phyloP scores from a whole-genome alignment of 2,113 vertebrate genomes.

The Cyanocitta stelleri region DNA sequence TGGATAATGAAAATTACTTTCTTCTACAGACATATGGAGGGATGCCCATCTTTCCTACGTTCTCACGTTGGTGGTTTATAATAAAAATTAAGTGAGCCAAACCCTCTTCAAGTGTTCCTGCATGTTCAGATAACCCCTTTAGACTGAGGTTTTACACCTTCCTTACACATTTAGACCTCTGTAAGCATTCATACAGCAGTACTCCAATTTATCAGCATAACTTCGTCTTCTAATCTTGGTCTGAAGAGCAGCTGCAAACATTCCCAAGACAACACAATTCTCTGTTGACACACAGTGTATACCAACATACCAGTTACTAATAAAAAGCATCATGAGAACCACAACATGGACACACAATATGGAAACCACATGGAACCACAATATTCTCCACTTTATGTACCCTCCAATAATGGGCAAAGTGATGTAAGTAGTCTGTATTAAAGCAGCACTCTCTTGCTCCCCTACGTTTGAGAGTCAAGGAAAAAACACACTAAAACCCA shows the following conservation, averaged over 20 bases:
- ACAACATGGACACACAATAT: neutral
- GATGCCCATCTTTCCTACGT: neutral
- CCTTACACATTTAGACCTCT: neutral
- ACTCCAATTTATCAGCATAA: neutral
- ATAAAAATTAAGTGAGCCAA: neutral
- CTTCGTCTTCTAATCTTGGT: neutral
- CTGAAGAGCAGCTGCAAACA: neutral
- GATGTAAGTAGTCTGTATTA: neutral
- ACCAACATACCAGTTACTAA: neutral
- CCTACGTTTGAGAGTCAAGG: neutral
- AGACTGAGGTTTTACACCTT: neutral
- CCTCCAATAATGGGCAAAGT: neutral
- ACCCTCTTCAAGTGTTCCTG: neutral
- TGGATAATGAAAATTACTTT: neutral
- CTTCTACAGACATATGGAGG: neutral
- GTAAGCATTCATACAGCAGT: neutral
- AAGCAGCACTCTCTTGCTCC: neutral
- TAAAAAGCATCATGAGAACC: neutral
- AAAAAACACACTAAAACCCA: neutral
- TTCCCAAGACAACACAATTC: neutral
- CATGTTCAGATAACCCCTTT: neutral
- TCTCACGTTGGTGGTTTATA: neutral
- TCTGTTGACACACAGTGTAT: neutral
- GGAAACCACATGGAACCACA: no score
- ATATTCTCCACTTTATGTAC: neutral